Evolutionary conservation across 2,888 invertebrate genomes (phyloP).

Genomic region (Pyrrhia umbra): DNA sequence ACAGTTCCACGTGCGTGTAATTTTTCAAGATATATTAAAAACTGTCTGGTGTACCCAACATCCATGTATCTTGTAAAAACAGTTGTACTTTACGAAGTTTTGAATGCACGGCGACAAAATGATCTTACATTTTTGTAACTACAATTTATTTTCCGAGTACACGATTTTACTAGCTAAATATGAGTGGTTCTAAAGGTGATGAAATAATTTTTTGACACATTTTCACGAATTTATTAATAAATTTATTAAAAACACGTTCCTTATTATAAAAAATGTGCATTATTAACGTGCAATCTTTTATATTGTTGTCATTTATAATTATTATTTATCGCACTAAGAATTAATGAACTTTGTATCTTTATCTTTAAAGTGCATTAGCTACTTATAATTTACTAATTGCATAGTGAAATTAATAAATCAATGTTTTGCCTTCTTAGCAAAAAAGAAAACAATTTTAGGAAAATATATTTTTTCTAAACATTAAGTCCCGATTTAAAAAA

Average conservation of each 20-base stretch:
- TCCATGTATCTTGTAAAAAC: too few species aligned
- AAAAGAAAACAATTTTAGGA: slow-evolving; percentile 24
- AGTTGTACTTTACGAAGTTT: too few species aligned
- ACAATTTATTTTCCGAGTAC: too few species aligned
- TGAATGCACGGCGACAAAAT: too few species aligned
- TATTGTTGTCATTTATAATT: slow-evolving; percentile 26
- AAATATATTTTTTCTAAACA: slow-evolving; percentile 17
- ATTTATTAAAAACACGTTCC: slow-evolving; percentile 45
- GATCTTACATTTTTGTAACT: too few species aligned
- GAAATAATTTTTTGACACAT: neutral
- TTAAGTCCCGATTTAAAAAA: neutral
- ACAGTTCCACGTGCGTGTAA: too few species aligned
- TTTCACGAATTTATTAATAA: slow-evolving; percentile 28
- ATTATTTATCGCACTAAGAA: slow-evolving; percentile 18
- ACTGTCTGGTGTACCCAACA: too few species aligned
- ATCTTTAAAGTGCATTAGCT: slow-evolving; percentile 28
- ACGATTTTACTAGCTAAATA: neutral
- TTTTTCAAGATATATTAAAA: too few species aligned
- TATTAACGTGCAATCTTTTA: slow-evolving; percentile 58
- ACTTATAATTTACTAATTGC: slow-evolving; percentile 38
- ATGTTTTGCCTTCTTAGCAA: slow-evolving; percentile 10
- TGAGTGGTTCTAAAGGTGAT: neutral
- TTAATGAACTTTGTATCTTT: slow-evolving; percentile 18
- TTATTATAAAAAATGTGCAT: slow-evolving; percentile 53
- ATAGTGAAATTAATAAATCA: slow-evolving; percentile 30